phyloP scores from a whole-genome alignment of 2,113 vertebrate species.

The Chloropsis cyanopogon region DNA sequence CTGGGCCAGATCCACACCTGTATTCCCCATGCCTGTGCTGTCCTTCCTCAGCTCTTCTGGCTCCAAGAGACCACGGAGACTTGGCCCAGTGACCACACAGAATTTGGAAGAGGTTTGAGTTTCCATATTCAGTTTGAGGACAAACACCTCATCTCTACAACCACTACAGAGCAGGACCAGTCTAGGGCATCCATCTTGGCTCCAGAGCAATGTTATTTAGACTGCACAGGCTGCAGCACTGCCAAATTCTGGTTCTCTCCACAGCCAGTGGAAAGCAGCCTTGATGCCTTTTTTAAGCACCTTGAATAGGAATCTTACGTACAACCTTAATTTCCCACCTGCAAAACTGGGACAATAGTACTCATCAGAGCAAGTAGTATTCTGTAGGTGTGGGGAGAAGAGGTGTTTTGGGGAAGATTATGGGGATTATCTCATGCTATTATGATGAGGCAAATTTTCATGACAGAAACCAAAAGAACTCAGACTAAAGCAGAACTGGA shows the following conservation, averaged over 20 bases:
- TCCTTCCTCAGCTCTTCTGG: neutral
- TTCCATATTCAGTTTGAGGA: neutral
- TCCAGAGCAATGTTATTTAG: neutral
- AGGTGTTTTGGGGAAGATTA: neutral
- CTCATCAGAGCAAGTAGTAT: neutral
- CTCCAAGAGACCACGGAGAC: neutral
- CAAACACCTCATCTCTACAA: neutral
- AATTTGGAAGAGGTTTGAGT: neutral
- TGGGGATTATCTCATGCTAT: neutral
- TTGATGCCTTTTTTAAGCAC: neutral
- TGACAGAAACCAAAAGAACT: neutral
- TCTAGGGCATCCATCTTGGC: neutral
- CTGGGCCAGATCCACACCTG: rapidly evolving
- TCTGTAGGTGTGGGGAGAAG: neutral
- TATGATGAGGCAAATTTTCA: neutral
- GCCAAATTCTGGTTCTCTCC: neutral
- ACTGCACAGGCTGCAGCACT: neutral
- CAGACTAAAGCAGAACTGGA: neutral
- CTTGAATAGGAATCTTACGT: neutral
- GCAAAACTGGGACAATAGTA: neutral
- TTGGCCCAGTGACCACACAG: neutral
- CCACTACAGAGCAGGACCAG: neutral
- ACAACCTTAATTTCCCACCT: neutral
- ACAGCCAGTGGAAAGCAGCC: neutral
- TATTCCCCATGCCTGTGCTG: neutral